Evolutionary conservation across 2,797 vertebrate species (phyloP), one percentile per base, ranked within the genome.

Genomic region (Tolypeutes matacus): DNA sequence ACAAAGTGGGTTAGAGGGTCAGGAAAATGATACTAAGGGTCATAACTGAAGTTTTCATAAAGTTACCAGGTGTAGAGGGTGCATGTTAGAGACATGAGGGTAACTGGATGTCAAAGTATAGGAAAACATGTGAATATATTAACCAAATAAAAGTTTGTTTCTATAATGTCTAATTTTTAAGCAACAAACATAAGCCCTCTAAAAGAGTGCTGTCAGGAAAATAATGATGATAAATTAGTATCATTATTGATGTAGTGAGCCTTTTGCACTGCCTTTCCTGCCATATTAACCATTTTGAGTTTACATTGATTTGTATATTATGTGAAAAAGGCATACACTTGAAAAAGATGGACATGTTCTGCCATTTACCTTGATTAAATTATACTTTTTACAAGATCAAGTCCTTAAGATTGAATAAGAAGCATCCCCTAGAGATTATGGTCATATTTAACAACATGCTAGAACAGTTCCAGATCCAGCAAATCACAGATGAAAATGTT

Each of bases 301-400:
- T 25, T 27, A 27, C 11, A 58, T 31, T 36, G 49, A n/a, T 17
- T 75, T 51, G 20, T 34, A 25, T 29, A 10, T 4, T n/a, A 3
- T 18, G 8, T 20, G 8, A 5, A 25, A 1, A 17, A 14, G 5
- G 17, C 25, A 14, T 31, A 5, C 14, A 11, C 3, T 0, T 29
- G 29, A 15, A 29, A 70, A 15, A 85, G 12, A 17, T 20, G 39
- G 15, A 5, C 25, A n/a, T 18, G 12, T 18, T 81, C 85, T 58
- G 3, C 10, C 20, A 25, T 49, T n/a, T 27, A 13, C 49, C 14
- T 29, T 23, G 17, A 39, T 20, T 23, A 49, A 67, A 62, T 49
- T 46, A 36, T 6, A 60, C 21, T 46, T 4, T 0, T 6, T 17
- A 18, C 53, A 56, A 56, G 53, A 18, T 20, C 18, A 56, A 5